Evolutionary conservation across 2,797 vertebrate species (phyloP), one percentile per base, ranked within the genome.

Genomic region (Merluccius polli): DNA sequence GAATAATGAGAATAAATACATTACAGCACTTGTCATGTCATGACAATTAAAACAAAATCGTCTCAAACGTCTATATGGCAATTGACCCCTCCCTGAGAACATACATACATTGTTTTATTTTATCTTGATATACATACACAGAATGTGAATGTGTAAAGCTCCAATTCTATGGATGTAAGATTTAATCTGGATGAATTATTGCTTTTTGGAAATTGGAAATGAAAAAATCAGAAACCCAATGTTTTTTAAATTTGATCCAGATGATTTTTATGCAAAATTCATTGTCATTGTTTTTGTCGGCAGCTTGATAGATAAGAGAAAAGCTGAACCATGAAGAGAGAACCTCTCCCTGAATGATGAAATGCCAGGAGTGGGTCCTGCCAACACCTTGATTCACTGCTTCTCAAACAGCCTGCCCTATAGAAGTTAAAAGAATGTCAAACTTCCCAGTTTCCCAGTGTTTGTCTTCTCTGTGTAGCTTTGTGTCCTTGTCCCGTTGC

Each of bases 351-450:
- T 65, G 59, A 65, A 27, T 65, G 59, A 65, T 32, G 18, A 0
- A 31, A 32, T 18, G 11, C 1, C 21, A 70, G 18, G 8, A 18
- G 16, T 12, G 13, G 21, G 31, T 12, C 18, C 21, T 24, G 35
- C 71, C 21, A 27, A 12, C 33, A 41, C 35, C 24, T 77, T 83
- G 79, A 86, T 83, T 78, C 79, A 89, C 70, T 79, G 83, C 73
- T 83, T 48, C 74, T 85, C 76, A 86, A 87, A 89, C 81, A 85
- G 72, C 79, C 65, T 85, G 78, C 48, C 83, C 59, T 27, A 59
- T 59, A 77, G 33, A 33, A 35, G 69, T 21, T 35, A n/a, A n/a
- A 89, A 88, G 85, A 89, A 90, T 90, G 87, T 90, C 73, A 79
- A 77, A 84, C 79, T 83, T 87, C 65, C 76, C 82, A 79, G 79